Evolutionary conservation across 2,113 vertebrate species (phyloP).

Genomic region (Menura novaehollandiae): DNA sequence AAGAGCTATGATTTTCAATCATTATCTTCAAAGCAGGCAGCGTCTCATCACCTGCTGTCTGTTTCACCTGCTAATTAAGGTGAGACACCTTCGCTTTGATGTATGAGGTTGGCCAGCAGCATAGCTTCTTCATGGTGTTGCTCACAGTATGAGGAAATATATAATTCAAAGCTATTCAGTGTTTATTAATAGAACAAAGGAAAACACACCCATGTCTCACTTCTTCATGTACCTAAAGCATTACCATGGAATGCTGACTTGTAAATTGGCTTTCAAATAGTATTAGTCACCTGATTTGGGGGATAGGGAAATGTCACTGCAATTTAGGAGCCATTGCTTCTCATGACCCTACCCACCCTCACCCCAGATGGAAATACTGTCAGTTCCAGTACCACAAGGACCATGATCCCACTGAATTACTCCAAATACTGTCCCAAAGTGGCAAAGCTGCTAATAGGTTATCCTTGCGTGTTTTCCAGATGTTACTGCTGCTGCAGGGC

Average conservation of each 20-base stretch:
- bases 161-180: slow-evolving; percentile 25
- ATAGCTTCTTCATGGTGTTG: background rate
- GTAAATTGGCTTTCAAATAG: background rate
- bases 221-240: background rate
- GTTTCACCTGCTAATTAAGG: slow-evolving; percentile 54
- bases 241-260: background rate
- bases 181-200: slow-evolving; percentile 50
- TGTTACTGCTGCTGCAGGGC: background rate
- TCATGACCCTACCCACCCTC: background rate
- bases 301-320: background rate
- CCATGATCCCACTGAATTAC: background rate
- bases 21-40: slow-evolving; percentile 53
- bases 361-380: background rate
- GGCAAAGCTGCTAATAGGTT: background rate
- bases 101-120: slow-evolving; percentile 15
- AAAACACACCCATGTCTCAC: background rate
- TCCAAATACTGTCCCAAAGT: background rate
- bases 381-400: background rate
- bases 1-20: slow-evolving; percentile 16
- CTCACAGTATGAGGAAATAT: slow-evolving; percentile 25
- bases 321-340: background rate
- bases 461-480: background rate
- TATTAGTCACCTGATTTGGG: background rate
- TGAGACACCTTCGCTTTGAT: slow-evolving; percentile 35
- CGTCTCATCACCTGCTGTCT: slow-evolving; percentile 1